Base-by-base conservation (phyloP, 2,113 vertebrate genomes). In the Myiozetetes cayanensis region DNA sequence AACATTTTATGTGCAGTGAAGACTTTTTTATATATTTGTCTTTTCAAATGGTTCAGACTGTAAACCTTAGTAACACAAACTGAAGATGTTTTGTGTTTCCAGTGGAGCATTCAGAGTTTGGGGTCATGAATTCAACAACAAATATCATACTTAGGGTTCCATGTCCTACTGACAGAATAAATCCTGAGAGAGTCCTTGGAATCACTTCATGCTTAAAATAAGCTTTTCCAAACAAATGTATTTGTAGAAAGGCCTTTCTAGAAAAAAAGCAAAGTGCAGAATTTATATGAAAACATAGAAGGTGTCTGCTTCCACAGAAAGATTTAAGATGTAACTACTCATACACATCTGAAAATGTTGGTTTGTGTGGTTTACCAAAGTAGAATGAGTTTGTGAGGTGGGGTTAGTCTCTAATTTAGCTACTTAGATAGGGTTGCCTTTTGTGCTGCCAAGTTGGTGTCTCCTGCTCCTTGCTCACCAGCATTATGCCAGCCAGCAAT, bases 401-500 rank as follows among this genome's bases (percentile, higher is more conserved):
- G 23, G 6, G 6, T 66, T 76, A 71, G 9, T 52, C 10, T 68
- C 47, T 73, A 56, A 55, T 70, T 89, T 39, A 71, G 39, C 59
- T 80, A 46, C 10, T 28, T n/a, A 53, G 27, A n/a, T 6, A 16
- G 14, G 12, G 12, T 13, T 87, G 25, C 15, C 10, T 85, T 68
- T 58, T 56, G 12, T 27, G 17, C 41, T 89, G 19, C 63, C 70
- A 49, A 78, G 35, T 10, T 18, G 10, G 6, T 52, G 18, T 78
- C 23, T 81, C 8, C 35, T 84, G 7, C 13, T 4, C 21, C 4
- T 46, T 33, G 47, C 37, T 79, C 67, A 12, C 4, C 23, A 20
- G 37, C 2, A 1, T n/a, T 39, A 12, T 7, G 13, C 20, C 0
- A 0, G 17, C 33, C 63, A 81, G 14, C 27, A 35, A 15, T 8